Evolutionary conservation across 2,113 vertebrate genomes (phyloP), one percentile per base, ranked within the genome.

Genomic region (Hoplias malabaricus): DNA sequence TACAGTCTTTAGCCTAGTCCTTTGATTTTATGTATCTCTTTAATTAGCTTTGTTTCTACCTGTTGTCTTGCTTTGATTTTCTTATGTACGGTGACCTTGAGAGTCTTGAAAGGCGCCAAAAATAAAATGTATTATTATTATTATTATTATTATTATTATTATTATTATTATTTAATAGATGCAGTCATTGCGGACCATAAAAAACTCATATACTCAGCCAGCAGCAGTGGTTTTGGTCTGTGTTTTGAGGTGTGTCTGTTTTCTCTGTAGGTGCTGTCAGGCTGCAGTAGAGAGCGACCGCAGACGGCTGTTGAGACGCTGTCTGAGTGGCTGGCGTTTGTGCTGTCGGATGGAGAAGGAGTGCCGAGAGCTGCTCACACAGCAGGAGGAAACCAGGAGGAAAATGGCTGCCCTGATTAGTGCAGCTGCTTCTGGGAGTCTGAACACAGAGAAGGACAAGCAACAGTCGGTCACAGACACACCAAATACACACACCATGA

Each of bases 391-490:
- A 87, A 98, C 82, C 0, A 91, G 88, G 25, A 89, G 70, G 80
- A 99, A 95, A 88, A 97, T 98, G 93, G 89, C 89, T 3, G 90
- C 92, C 68, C 87, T 98, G 75, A 91, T 99, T 50, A 79, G 87
- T 12, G 92, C 93, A 29, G 90, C 91, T 2, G 85, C 90, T 14
- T 85, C 84, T 16, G 89, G 93, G 43, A 93, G 88, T 66, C 83
- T 93, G 25, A 59, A 25, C 9, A 27, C 70, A 27, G 77, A 79
- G 62, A 70, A 50, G 6, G 21, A 1, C 5, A 14, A 38, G 25
- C 16, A 54, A 54, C 68, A 43, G 43, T 46, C 29, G 56, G 19
- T 76, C 48, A 76, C 46, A 79, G 79, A 57, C 34, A 56, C 57
- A 29, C 9, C 57, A 4, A 75, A 84, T 73, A 59, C 77, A 34